Evolutionary conservation across 2,888 invertebrate genomes (phyloP).

Genomic region (Mythimna lalbum): DNA sequence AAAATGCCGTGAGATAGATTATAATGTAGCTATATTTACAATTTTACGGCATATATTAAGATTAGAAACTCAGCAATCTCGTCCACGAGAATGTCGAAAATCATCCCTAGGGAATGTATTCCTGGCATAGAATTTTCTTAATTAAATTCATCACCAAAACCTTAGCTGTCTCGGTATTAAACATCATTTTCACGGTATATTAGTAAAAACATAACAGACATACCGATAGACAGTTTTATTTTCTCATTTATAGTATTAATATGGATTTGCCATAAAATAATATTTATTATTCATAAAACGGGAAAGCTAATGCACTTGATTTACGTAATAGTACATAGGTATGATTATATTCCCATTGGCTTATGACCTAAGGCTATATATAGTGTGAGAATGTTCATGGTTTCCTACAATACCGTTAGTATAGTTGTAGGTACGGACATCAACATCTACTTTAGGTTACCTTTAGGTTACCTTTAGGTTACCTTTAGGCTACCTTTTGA

Average conservation of each 20-base stretch:
- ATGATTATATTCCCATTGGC: conserved; percentile 18
- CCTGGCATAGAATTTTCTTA: background rate
- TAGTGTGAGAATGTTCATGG: conserved; percentile 5
- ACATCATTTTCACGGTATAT: too few relatives aligned
- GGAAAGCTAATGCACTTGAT: conserved; percentile 20
- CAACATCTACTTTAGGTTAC: too few relatives aligned
- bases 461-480: too few relatives aligned
- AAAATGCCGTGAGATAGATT: too few relatives aligned
- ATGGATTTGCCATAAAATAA: conserved; percentile 6
- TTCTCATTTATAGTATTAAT: background rate
- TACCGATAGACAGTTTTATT: background rate
- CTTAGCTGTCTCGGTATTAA: too few relatives aligned
- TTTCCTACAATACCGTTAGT: conserved; percentile 13
- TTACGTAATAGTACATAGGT: conserved; percentile 2
- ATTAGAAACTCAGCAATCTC: too few relatives aligned
- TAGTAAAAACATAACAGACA: background rate
- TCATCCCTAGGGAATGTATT: background rate
- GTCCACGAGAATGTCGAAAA: too few relatives aligned
- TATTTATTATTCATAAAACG: conserved; percentile 3
- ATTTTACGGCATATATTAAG: too few relatives aligned
- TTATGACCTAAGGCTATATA: conserved; percentile 18
- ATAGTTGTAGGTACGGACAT: too few relatives aligned
- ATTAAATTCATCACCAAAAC: too few relatives aligned
- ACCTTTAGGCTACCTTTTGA: too few relatives aligned
- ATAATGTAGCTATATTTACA: too few relatives aligned